These are phyloP conservation scores for Pterocles burchelli DNA, from an alignment of 2,113 vertebrate genomes.

Conservation along the genomic window DNA sequence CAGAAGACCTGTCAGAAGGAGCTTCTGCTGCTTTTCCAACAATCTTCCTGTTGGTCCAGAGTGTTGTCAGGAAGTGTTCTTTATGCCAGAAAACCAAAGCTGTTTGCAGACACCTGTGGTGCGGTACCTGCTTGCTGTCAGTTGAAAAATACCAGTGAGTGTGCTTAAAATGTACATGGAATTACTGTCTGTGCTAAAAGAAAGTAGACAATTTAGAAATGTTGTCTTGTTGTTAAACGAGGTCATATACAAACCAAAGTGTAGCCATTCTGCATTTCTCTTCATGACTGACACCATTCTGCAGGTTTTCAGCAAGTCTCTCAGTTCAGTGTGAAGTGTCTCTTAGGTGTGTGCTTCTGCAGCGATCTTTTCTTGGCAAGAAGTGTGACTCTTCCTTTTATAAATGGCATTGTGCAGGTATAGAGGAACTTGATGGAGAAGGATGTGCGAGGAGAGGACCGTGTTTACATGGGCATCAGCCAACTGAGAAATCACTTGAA, in stretches of 20 bases:
- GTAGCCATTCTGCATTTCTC: neutral
- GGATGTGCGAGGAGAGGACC: neutral
- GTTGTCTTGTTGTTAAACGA: neutral
- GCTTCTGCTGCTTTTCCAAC: neutral
- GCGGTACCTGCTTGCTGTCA: neutral
- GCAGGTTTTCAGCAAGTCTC: neutral
- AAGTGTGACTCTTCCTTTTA: neutral
- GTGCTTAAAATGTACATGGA: neutral
- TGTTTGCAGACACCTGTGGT: neutral
- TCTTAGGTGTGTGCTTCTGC: neutral
- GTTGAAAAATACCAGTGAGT: neutral
- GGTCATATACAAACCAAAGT: neutral
- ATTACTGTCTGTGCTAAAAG: neutral
- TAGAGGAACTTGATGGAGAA: neutral
- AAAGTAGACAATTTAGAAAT: neutral
- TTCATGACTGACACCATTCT: neutral
- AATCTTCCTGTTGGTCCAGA: neutral
- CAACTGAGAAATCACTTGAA: neutral
- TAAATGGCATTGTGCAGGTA: neutral
- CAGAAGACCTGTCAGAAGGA: neutral
- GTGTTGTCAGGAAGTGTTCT: neutral
- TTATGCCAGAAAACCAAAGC: neutral
- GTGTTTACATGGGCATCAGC: neutral
- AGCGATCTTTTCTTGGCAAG: neutral
- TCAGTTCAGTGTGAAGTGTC: neutral